phyloP scores from a whole-genome alignment of 2,888 invertebrate genomes.

The Lysandra bellargus region DNA sequence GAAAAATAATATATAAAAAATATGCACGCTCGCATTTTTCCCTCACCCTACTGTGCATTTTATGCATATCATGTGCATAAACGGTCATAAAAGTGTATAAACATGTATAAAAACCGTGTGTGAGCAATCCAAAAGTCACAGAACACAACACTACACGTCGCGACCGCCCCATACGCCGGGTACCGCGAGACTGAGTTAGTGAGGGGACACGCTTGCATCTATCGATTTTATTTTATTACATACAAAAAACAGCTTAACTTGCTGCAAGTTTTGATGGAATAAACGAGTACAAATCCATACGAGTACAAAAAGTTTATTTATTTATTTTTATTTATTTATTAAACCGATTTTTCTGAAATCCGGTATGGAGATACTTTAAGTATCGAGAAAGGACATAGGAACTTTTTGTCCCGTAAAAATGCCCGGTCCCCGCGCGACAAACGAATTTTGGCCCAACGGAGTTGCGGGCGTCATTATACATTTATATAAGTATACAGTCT shows the following conservation, averaged over 20 bases:
- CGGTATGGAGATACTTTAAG: too few relatives aligned
- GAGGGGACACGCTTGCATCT: constrained; percentile 32
- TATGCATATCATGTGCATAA: not conserved
- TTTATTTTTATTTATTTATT: too few relatives aligned
- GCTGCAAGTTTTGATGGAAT: not conserved
- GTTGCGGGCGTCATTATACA: too few relatives aligned
- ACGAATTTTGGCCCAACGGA: too few relatives aligned
- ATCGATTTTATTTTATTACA: constrained; percentile 24
- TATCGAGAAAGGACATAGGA: too few relatives aligned
- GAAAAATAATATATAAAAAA: not conserved
- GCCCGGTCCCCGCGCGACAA: too few relatives aligned
- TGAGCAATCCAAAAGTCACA: constrained; percentile 25
- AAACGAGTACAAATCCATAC: too few relatives aligned
- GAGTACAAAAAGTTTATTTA: too few relatives aligned
- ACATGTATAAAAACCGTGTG: constrained; percentile 22
- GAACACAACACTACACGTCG: constrained; percentile 27
- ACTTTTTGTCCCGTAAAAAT: too few relatives aligned
- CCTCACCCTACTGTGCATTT: not conserved
- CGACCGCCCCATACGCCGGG: constrained; percentile 37
- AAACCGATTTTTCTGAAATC: too few relatives aligned
- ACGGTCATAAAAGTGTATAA: not conserved
- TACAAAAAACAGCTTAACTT: not conserved
- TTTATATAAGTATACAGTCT: not conserved
- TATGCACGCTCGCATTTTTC: not conserved
- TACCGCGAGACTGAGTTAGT: constrained; percentile 38